Conservation (phyloP, 2,888 invertebrate genomes). For the Scelioninae gen. 1 region DNA sequence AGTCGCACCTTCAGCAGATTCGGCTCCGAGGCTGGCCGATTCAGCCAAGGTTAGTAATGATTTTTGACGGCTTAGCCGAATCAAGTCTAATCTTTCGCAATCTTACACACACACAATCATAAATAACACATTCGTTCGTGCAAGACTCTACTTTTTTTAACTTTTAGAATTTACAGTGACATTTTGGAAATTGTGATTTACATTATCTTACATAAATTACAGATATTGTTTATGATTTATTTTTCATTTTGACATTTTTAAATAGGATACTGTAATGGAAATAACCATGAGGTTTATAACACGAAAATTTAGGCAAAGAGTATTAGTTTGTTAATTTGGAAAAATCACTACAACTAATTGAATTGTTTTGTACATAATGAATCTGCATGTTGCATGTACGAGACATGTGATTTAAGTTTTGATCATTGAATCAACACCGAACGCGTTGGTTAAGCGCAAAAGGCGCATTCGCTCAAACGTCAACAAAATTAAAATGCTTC, state of each 20-base stretch:
- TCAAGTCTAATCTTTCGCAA: too few relatives aligned
- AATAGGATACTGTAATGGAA: too few relatives aligned
- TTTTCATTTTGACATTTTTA: too few relatives aligned
- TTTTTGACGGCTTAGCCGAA: too few relatives aligned
- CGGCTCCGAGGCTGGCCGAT: conserved; percentile 95
- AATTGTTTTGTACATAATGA: conserved; percentile 21
- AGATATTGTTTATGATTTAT: too few relatives aligned
- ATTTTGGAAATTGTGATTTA: too few relatives aligned
- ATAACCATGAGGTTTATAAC: too few relatives aligned
- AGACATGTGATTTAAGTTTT: conserved; percentile 1
- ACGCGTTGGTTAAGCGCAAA: conserved; percentile 59
- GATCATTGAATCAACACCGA: conserved; percentile 37
- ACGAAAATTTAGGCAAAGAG: conserved; percentile 4
- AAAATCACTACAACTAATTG: conserved; percentile 7
- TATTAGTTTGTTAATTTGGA: conserved; percentile 44
- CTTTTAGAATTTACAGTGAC: too few relatives aligned
- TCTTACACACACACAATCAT: too few relatives aligned
- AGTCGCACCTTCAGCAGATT: conserved; percentile 97
- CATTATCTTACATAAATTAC: too few relatives aligned
- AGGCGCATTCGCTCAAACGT: conserved; percentile 58
- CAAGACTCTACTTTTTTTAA: too few relatives aligned
- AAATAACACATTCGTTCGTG: too few relatives aligned
- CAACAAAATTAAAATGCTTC: conserved; percentile 60
- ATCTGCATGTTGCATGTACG: conserved; percentile 37
- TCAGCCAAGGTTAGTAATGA: conserved; percentile 84